Evolutionary conservation across 2,113 vertebrate genomes (phyloP).

Genomic region (chimpanzee (Pan troglodytes)): NHGRI_mPanTro3-v2.1_pri NC_072411.2:30446501-30447000

Average conservation of each 20-base stretch:
- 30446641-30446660: neutral
- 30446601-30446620: neutral
- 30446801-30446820: neutral
- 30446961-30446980: neutral
- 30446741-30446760: too few species aligned
- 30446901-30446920: neutral
- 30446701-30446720: neutral
- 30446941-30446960: neutral
- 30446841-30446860: too few species aligned
- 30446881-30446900: too few species aligned
- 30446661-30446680: neutral
- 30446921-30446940: neutral
- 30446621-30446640: neutral
- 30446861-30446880: too few species aligned
- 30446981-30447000: neutral
- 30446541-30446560: neutral
- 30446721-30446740: neutral
- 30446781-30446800: neutral
- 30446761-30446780: neutral
- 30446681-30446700: rapidly evolving
- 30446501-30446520: neutral
- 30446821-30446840: too few species aligned
- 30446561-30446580: neutral
- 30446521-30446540: neutral
- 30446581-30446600: neutral